Conservation (phyloP, 2,888 invertebrate species). For the Meta bourneti region DNA sequence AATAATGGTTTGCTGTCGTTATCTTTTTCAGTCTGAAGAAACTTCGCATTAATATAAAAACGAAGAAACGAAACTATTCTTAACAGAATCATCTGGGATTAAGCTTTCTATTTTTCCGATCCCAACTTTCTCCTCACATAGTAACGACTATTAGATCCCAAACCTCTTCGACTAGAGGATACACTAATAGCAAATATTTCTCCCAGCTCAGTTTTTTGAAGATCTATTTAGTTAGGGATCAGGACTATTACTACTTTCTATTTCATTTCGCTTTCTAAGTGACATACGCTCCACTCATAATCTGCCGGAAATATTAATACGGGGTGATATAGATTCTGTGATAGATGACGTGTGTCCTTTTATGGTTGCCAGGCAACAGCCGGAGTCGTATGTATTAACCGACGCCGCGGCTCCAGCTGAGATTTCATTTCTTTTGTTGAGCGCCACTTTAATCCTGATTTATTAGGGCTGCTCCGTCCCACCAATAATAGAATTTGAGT, state of each 20-base stretch:
- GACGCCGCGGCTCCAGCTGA: slow-evolving; percentile 51
- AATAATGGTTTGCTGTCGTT: neutral
- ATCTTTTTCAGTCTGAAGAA: neutral
- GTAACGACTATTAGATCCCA: neutral
- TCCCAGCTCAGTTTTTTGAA: neutral
- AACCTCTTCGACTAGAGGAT: neutral
- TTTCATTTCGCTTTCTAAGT: neutral
- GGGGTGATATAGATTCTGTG: slow-evolving; percentile 45
- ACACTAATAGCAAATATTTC: neutral
- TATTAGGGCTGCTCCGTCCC: slow-evolving; percentile 45
- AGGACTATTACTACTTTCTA: neutral
- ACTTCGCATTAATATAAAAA: neutral
- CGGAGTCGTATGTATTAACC: slow-evolving; percentile 52
- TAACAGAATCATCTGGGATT: neutral
- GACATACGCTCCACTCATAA: slow-evolving; percentile 36
- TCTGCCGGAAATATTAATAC: slow-evolving; percentile 66
- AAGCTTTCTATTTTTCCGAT: neutral
- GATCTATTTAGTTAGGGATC: neutral
- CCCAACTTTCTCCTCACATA: neutral
- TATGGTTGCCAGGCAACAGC: slow-evolving; percentile 59
- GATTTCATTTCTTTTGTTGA: slow-evolving; percentile 70
- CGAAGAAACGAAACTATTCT: neutral
- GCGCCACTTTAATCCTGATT: slow-evolving; percentile 65
- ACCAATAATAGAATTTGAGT: slow-evolving; percentile 11
- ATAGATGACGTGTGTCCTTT: slow-evolving; percentile 49